Evolutionary conservation across 2,888 invertebrate genomes (phyloP).

Genomic region (Trissolcus japonicus): DNA sequence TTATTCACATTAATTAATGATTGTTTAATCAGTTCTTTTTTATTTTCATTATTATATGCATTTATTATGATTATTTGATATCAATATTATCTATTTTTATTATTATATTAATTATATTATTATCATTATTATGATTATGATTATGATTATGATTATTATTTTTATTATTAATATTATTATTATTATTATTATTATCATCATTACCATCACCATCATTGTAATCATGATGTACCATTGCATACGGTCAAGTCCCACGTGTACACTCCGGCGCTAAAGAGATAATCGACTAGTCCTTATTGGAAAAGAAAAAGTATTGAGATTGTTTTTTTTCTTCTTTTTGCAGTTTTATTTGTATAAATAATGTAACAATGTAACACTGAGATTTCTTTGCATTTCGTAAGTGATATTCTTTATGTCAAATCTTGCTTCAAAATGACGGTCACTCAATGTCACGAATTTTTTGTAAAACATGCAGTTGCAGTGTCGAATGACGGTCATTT

Average conservation of each 20-base stretch:
- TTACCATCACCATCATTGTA: constrained; percentile 53
- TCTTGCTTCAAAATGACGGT: constrained; percentile 50
- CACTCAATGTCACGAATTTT: constrained; percentile 5
- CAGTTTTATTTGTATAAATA: constrained; percentile 51
- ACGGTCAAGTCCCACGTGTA: constrained; percentile 64
- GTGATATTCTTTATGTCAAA: constrained; percentile 46
- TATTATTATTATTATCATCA: constrained; percentile 49
- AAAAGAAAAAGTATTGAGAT: constrained; percentile 70
- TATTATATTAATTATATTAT: constrained; percentile 39
- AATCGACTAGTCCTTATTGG: constrained; percentile 74
- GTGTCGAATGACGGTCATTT: constrained; percentile 39
- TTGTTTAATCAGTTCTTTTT: constrained; percentile 43
- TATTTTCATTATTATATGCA: constrained; percentile 51
- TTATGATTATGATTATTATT: constrained; percentile 40
- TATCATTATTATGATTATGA: constrained; percentile 48
- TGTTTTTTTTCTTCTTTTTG: constrained; percentile 58
- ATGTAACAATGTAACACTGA: constrained; percentile 64
- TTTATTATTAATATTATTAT: constrained; percentile 37
- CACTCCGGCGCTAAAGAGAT: constrained; percentile 67
- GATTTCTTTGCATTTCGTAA: constrained; percentile 61
- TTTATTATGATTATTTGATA: constrained; percentile 34
- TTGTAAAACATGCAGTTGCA: not conserved
- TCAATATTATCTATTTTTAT: constrained; percentile 19
- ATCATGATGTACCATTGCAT: constrained; percentile 61
- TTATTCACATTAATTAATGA: constrained; percentile 60